Evolutionary conservation across 2,113 vertebrate species (phyloP).

Genomic region (Polypterus bichir): DNA sequence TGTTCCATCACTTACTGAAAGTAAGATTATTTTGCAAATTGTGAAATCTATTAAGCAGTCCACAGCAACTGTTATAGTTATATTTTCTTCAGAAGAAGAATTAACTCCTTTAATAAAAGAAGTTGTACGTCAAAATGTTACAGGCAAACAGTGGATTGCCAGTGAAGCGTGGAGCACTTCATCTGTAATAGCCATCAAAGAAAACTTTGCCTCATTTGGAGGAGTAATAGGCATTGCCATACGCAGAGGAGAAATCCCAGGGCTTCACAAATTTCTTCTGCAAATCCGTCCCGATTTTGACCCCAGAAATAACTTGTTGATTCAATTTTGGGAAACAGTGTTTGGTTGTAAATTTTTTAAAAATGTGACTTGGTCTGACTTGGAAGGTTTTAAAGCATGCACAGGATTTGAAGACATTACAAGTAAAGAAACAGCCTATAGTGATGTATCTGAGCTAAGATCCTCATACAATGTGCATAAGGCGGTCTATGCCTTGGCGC

Average conservation of each 20-base stretch:
- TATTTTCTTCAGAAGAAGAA: conserved; percentile 1
- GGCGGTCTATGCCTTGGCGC: no score
- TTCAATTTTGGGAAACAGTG: conserved; percentile 5
- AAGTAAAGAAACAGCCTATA: not conserved
- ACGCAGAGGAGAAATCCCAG: not conserved
- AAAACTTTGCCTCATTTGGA: not conserved
- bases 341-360: not conserved
- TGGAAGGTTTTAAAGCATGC: conserved; percentile 5
- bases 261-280: not conserved
- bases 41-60: conserved; percentile 6
- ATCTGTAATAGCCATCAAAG: not conserved
- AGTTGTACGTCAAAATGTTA: conserved; percentile 6
- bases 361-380: not conserved
- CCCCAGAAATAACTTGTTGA: not conserved
- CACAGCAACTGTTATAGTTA: conserved; percentile 1
- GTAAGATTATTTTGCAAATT: not conserved
- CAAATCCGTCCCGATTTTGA: not conserved
- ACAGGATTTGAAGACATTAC: not conserved
- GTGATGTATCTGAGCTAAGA: conserved; percentile 4
- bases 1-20: not conserved
- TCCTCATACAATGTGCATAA: no score
- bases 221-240: conserved; percentile 9
- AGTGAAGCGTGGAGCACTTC: conserved; percentile 12
- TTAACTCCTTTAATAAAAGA: conserved; percentile 5
- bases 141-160: conserved; percentile 7